A percentile compares a stretch with the other conserved stretches of the same genome.
phyloP scores from a whole-genome alignment of 2,113 vertebrate genomes.

The Elaphurus davidianus region DNA sequence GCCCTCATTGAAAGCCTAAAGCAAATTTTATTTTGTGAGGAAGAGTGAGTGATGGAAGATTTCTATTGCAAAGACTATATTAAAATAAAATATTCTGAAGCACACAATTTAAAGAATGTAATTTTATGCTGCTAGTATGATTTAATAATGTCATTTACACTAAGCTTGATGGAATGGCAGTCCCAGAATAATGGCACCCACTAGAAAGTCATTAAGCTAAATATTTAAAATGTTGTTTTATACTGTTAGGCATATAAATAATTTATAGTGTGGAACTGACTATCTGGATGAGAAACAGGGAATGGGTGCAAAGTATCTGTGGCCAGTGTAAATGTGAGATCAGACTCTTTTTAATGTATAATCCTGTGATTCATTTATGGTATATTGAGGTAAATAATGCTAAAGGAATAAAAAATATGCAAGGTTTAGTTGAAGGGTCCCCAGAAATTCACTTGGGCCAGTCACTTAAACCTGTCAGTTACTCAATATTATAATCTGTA shows the following conservation, averaged over 20 bases:
- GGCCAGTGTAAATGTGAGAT: neutral
- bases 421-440: neutral
- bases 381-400: neutral
- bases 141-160: slow-evolving; percentile 45
- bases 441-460: neutral
- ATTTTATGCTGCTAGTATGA: neutral
- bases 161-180: neutral
- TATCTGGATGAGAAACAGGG: neutral
- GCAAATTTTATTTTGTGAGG: slow-evolving; percentile 43
- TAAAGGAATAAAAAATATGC: neutral
- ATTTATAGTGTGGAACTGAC: neutral
- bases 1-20: slow-evolving; percentile 21
- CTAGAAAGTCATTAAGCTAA: slow-evolving; percentile 44
- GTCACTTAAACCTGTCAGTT: neutral
- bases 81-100: slow-evolving; percentile 54
- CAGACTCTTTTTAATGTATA: neutral
- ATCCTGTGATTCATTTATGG: neutral
- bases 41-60: neutral
- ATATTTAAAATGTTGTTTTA: slow-evolving; percentile 47
- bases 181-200: neutral
- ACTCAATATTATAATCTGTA: neutral
- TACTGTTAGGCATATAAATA: neutral
- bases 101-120: slow-evolving; percentile 31
- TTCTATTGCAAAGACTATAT: slow-evolving; percentile 50
- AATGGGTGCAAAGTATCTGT: neutral